Evolutionary conservation across 2,888 invertebrate genomes (phyloP), one percentile per base, ranked within the genome.

Genomic region (Coelogynopora nodosa): DNA sequence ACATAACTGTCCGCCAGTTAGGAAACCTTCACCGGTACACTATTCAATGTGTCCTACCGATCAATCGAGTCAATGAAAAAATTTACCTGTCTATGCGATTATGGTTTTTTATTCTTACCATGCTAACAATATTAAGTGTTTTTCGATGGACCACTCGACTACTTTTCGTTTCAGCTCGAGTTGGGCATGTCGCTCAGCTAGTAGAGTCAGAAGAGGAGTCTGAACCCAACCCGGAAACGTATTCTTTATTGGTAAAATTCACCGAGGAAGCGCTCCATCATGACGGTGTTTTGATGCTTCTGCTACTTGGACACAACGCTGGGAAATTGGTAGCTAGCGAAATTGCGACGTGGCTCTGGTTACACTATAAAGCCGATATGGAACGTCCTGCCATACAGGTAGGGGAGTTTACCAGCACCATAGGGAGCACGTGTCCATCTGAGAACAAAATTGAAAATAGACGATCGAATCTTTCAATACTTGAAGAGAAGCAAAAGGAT

Each of bases 1-100:
- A 84, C 84, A 0, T 84, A 27, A 26, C 80, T 67, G 67, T 84
- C n/a, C 84, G 84, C 1, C 23, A 29, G 27, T 2, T 84, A 2
- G 84, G 84, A 27, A 84, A 84, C 10, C 29, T 74, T 27, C 84
- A 84, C n/a, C 84, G 84, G 23, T 30, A 84, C 31, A 84, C 84
- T 0, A 23, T 84, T n/a, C 84, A 84, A 74, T 84, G 84, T 67
- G 31, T 84, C 1, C 84, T 84, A 23, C 84, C 31, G 0, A 84
- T 84, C 29, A 84, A 84, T 30, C 30, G 84, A 82, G 27, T 84
- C 67, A 84, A 84, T 30, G 84, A 84, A 30, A 84, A 84, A 30
- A 80, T 84, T 23, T 84, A 84, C 67, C 23, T 67, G 5, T n/a
- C 30, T 0, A 27, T 84, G 5, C 30, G 84, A 30, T 31, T 84